Percentiles rank a stretch among this genome's conserved stretches.
These are phyloP conservation scores for Climacteris rufus DNA, from an alignment of 2,113 vertebrate genomes.

Conservation along the genomic window DNA sequence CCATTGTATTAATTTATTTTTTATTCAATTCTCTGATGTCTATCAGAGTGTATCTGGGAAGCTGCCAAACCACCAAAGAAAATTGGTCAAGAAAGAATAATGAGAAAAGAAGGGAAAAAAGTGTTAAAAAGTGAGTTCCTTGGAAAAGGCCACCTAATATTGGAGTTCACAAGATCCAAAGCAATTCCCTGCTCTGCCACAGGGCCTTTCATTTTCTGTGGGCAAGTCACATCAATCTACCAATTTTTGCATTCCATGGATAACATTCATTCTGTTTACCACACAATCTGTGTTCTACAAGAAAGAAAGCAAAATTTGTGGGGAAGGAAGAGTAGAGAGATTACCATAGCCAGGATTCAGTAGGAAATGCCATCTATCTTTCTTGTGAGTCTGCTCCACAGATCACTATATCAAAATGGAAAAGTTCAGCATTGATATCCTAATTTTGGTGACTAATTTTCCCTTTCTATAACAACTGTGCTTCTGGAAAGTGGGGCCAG, in stretches of 20 bases:
- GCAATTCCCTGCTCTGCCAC: background rate
- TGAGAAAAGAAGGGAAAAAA: background rate
- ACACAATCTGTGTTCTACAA: background rate
- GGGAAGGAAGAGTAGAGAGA: background rate
- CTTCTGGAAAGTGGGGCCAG: background rate
- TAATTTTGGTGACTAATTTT: background rate
- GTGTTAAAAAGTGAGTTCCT: fast-evolving
- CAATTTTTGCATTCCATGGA: fast-evolving
- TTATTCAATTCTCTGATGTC: background rate
- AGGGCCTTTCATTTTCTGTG: background rate
- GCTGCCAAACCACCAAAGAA: background rate
- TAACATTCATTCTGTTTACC: background rate
- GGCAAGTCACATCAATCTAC: background rate
- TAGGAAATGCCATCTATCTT: background rate
- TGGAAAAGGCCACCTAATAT: background rate
- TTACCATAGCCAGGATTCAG: background rate
- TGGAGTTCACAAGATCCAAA: background rate
- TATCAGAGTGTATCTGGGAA: background rate
- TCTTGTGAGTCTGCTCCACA: background rate
- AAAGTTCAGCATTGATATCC: background rate
- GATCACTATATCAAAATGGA: background rate
- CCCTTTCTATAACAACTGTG: background rate
- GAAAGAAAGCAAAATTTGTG: background rate
- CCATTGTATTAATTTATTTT: background rate
- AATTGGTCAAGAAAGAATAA: background rate